Base-by-base conservation (phyloP, 2,888 invertebrate genomes). In the Cabera pusaria region DNA sequence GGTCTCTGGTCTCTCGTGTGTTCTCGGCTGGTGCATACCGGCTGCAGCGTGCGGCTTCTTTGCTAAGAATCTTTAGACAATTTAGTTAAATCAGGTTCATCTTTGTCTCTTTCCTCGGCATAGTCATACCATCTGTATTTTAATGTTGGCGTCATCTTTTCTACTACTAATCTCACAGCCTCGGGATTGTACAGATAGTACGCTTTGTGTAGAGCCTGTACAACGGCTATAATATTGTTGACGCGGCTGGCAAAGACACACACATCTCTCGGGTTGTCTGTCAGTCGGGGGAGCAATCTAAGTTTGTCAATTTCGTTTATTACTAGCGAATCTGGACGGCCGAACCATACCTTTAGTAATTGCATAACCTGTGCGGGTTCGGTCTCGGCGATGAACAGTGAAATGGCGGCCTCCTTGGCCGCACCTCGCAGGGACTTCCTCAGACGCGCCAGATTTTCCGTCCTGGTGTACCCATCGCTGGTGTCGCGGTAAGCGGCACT, bases 181-280 rank as follows among this genome's bases (percentile, higher is more conserved):
- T 23, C 23, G 2, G 23, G 23, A n/a, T 23, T 23, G 6, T 23
- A 23, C n/a, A 23, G 9, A n/a, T 23, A 23, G 9, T 11, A 11
- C 1, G n/a, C 10, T 5, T 5, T 10, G 2, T 11, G 1, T 1
- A 23, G 11, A n/a, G 23, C 23, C n/a, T 23, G 10, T 1, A 23
- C 6, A 1, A n/a, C 6, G 1, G 23, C 23, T 3, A 23, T n/a
- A 2, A 11, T 11, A 5, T 23, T 23, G 11, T 1, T 2, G 1
- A 23, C 11, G 1, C n/a, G 5, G n/a, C 11, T 23, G n/a, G 23
- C 23, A 8, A 23, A 23, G 6, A 23, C 11, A 11, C 23, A 23
- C 6, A 23, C 11, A 5, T 23, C 23, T 2, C 23, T 2, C 9
- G 23, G 23, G 23, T 11, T 23, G n/a, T 23, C 23, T 2, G 23